Conservation (phyloP, 2,113 vertebrate species). For the Chloroceryle aenea region DNA sequence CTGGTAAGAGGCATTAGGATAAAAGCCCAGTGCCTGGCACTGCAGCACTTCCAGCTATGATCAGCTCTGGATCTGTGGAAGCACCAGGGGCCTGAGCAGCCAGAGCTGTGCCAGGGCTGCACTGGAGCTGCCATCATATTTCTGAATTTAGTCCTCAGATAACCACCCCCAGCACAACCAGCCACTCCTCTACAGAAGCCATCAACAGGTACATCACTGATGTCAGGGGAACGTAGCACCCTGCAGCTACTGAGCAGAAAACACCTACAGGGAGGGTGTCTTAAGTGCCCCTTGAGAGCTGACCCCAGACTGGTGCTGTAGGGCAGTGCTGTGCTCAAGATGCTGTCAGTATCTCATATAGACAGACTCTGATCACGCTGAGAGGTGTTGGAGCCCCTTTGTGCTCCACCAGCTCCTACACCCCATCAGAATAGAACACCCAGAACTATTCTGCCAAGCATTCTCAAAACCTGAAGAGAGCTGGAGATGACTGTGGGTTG, state of each 20-base stretch:
- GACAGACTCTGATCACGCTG: not conserved
- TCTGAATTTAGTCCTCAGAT: not conserved
- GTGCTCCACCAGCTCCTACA: not conserved
- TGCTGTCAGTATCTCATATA: rapidly evolving
- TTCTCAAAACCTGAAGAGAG: not conserved
- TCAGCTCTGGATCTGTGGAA: not conserved
- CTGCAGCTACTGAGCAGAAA: not conserved
- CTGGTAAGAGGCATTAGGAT: not conserved
- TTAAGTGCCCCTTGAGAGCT: not conserved
- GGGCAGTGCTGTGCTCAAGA: not conserved
- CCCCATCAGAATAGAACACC: not conserved
- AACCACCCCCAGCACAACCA: not conserved
- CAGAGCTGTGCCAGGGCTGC: not conserved
- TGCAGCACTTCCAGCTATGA: not conserved
- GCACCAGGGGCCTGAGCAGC: not conserved
- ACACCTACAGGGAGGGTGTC: not conserved
- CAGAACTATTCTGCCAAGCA: not conserved
- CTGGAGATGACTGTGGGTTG: not conserved
- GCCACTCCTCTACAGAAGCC: not conserved
- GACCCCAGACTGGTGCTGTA: not conserved
- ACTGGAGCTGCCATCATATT: not conserved
- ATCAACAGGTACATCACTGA: not conserved
- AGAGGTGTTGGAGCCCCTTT: not conserved
- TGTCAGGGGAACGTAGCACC: no score
- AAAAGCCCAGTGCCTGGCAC: not conserved